Evolutionary conservation across 1,140 invertebrate species (phyloP), one percentile per base, ranked within the genome.

Genomic region (Homalodisca vitripennis): DNA sequence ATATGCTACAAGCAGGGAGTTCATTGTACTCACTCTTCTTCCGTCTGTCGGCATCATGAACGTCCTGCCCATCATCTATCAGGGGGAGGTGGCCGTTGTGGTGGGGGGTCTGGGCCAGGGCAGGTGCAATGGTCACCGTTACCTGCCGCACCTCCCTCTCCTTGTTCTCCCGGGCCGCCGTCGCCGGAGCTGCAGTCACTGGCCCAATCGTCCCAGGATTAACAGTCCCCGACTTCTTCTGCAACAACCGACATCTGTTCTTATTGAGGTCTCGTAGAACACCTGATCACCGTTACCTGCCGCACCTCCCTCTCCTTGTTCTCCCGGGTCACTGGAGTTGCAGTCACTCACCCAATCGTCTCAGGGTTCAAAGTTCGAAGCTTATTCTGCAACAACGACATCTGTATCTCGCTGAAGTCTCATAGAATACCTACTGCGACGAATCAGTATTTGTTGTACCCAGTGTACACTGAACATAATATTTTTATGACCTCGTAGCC

Each of bases 1-100:
- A n/a, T n/a, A n/a, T n/a, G n/a, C n/a, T n/a, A n/a, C n/a, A n/a
- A n/a, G n/a, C n/a, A n/a, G n/a, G n/a, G n/a, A n/a, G n/a, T n/a
- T n/a, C n/a, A n/a, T n/a, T n/a, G n/a, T n/a, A 63, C 55, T 74
- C 76, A 83, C 82, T 78, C 80, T 81, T 85, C 70, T 82, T 84
- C 72, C 79, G 84, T 70, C 80, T 82, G 48, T 82, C 81, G 32
- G 71, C 47, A 53, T 30, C 47, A 13, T 67, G 73, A 26, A 72
- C 72, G 68, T 82, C 79, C 10, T 70, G 17, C 3, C 17, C n/a
- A 22, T 60, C 55, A 24, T 24, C 55, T 3, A 26, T n/a, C n/a
- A n/a, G n/a, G n/a, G n/a, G n/a, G 62, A n/a, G 31, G 68, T 53
- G 67, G n/a, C 65, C 68, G 76, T 69, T 69, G 70, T 72, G 70